Conservation (phyloP, 2,113 vertebrate genomes). For the Jaculus jaculus region DNA sequence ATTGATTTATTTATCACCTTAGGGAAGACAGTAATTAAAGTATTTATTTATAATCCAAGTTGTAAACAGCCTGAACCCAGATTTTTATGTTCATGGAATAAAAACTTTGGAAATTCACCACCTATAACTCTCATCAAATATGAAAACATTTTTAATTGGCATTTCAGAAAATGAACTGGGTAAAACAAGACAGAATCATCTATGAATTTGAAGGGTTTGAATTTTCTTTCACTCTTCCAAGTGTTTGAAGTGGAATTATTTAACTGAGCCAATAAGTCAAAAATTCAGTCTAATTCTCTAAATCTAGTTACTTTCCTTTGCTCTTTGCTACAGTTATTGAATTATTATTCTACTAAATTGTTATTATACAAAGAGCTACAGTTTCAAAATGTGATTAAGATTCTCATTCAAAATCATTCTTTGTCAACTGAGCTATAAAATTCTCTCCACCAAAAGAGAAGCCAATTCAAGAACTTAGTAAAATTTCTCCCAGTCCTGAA, state of each 20-base stretch:
- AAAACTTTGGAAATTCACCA: slow-evolving; percentile 57
- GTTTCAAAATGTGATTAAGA: slow-evolving; percentile 61
- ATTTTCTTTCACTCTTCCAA: slow-evolving; percentile 71
- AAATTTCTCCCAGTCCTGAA: slow-evolving; percentile 35
- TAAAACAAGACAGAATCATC: slow-evolving; percentile 58
- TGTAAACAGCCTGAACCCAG: slow-evolving; percentile 40
- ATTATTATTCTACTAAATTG: neutral
- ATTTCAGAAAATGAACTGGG: slow-evolving; percentile 50
- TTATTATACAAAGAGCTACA: slow-evolving; percentile 35
- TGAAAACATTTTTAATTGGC: slow-evolving; percentile 40
- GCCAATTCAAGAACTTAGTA: slow-evolving; percentile 29
- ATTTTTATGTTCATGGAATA: slow-evolving; percentile 57
- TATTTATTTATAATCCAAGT: slow-evolving; percentile 78
- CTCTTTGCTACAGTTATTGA: slow-evolving; percentile 61
- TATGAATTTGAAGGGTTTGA: slow-evolving; percentile 55
- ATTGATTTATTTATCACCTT: slow-evolving; percentile 39
- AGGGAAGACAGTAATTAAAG: slow-evolving; percentile 60
- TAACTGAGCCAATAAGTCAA: slow-evolving; percentile 64
- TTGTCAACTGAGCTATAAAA: slow-evolving; percentile 55
- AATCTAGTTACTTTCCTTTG: slow-evolving; percentile 71
- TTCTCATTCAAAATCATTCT: slow-evolving; percentile 59
- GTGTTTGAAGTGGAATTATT: slow-evolving; percentile 54
- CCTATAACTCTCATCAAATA: slow-evolving; percentile 48
- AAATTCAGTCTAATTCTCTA: slow-evolving; percentile 67
- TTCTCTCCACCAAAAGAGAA: slow-evolving; percentile 16